Base-by-base conservation (phyloP, 1,140 invertebrate genomes). In the Procambarus clarkii region DNA sequence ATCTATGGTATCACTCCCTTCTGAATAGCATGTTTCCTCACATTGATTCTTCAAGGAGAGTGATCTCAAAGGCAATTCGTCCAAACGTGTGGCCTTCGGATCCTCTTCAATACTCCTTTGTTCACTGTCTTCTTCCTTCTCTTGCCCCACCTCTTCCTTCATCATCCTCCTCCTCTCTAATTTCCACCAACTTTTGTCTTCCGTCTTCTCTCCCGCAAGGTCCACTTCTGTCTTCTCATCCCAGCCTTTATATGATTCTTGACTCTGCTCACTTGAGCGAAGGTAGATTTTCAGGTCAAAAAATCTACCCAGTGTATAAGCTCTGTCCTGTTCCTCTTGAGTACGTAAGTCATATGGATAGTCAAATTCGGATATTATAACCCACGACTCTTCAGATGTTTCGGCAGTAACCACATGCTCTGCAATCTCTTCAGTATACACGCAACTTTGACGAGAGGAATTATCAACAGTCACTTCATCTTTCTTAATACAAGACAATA, bases 291-390 rank as follows among this genome's bases (percentile, higher is more conserved):
- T 48, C 11, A 88, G 44, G 13, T 78, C 81, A 81, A 74, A 46
- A 54, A 88, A 88, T 15, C 79, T 60, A n/a, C 11, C 64, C 58
- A 88, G 9, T 45, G 79, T 71, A 24, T 81, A 54, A 54, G 71
- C 78, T 50, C 46, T 44, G 45, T 88, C 87, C 13, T 71, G n/a
- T 44, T 88, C 87, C n/a, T 81, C 79, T 58, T 80, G 58, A 13
- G 87, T 88, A 46, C 87, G 79, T 48, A 9, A 54, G 46, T 88
- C 87, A 24, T 74, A 44, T 5, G 87, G 87, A 24, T 50, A 88
- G 4, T 71, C 48, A 18, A 48, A 69, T 45, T 88, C 64, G 34
- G 78, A 45, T 21, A 88, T 11, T 34, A 88, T 88, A 48, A 74
- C 60, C 46, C 74, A 81, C 15, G 0, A 24, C 34, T 74, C n/a